phyloP scores from a whole-genome alignment of 2,888 invertebrate genomes.

The Endotricha flammealis region DNA sequence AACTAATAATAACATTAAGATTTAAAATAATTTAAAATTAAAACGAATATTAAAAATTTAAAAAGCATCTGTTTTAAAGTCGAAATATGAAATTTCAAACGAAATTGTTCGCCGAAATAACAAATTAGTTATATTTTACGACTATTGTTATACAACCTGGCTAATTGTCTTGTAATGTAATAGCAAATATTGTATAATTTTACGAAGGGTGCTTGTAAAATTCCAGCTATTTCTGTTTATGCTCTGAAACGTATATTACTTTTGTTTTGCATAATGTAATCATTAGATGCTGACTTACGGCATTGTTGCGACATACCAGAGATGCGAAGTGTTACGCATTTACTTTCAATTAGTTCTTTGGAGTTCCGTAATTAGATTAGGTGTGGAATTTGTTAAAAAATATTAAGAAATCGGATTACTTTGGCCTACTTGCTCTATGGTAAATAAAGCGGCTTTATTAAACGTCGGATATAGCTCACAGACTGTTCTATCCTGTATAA shows the following conservation, averaged over 20 bases:
- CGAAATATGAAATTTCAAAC: too few relatives aligned
- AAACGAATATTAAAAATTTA: too few relatives aligned
- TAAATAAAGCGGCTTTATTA: too few relatives aligned
- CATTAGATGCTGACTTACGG: slow-evolving; percentile 19
- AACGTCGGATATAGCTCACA: too few relatives aligned
- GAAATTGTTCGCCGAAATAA: too few relatives aligned
- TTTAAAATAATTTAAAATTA: too few relatives aligned
- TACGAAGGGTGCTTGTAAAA: slow-evolving; percentile 1
- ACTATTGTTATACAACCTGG: slow-evolving; percentile 5
- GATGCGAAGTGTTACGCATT: slow-evolving; percentile 18
- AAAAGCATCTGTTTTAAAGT: too few relatives aligned
- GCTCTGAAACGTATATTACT: slow-evolving; percentile 19
- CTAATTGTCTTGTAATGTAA: background rate
- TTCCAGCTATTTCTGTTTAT: slow-evolving; percentile 18
- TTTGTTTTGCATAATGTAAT: slow-evolving; percentile 20
- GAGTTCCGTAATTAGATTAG: slow-evolving; percentile 12
- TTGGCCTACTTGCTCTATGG: too few relatives aligned
- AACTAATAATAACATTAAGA: too few relatives aligned
- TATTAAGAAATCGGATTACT: slow-evolving; percentile 3
- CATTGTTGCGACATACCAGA: slow-evolving; percentile 18
- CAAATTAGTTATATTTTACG: background rate
- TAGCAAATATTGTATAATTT: slow-evolving; percentile 2
- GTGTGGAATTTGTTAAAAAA: slow-evolving; percentile 6
- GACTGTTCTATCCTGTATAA: too few relatives aligned
- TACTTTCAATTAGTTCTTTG: slow-evolving; percentile 18